Evolutionary conservation across 2,113 vertebrate genomes (phyloP).

Genomic region (Xiphophorus hellerii): DNA sequence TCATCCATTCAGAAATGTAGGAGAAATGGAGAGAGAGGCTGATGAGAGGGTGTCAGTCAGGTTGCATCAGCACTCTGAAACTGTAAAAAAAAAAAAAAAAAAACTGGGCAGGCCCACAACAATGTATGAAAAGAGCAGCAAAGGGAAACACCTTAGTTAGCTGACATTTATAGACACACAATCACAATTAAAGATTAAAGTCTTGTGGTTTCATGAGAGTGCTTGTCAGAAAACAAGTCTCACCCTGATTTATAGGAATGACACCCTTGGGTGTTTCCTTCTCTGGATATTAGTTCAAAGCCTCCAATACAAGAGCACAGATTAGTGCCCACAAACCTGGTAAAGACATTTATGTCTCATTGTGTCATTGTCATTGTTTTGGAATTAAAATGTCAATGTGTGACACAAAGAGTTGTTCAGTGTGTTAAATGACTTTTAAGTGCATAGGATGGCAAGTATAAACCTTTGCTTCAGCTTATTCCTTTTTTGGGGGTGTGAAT

Average conservation of each 20-base stretch:
- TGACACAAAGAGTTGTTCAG: slow-evolving; percentile 8
- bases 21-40: slow-evolving; percentile 14
- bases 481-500: too few relatives aligned
- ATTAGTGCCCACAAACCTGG: not conserved
- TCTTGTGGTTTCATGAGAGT: slow-evolving; percentile 30
- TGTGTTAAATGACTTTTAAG: not conserved
- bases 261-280: slow-evolving; percentile 57
- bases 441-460: not conserved
- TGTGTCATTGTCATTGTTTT: slow-evolving; percentile 27
- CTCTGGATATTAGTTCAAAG: slow-evolving; percentile 46
- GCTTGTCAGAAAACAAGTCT: slow-evolving; percentile 36
- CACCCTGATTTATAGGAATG: slow-evolving; percentile 55
- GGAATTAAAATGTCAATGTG: slow-evolving; percentile 30
- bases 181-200: slow-evolving; percentile 43
- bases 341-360: slow-evolving; percentile 11
- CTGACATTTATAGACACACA: not conserved
- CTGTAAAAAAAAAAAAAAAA: slow-evolving; percentile 24
- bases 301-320: slow-evolving; percentile 6
- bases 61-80: slow-evolving; percentile 59
- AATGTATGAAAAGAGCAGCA: slow-evolving; percentile 20
- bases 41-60: slow-evolving; percentile 40
- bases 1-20: slow-evolving; percentile 37
- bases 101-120: slow-evolving; percentile 5
- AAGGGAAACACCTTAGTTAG: slow-evolving; percentile 40
- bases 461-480: too few relatives aligned